Percentiles rank a stretch among this genome's conserved stretches.
These are phyloP conservation scores for Zaprionus ghesquierei DNA, from an alignment of 1,140 invertebrate genomes.

Conservation along the genomic window DNA sequence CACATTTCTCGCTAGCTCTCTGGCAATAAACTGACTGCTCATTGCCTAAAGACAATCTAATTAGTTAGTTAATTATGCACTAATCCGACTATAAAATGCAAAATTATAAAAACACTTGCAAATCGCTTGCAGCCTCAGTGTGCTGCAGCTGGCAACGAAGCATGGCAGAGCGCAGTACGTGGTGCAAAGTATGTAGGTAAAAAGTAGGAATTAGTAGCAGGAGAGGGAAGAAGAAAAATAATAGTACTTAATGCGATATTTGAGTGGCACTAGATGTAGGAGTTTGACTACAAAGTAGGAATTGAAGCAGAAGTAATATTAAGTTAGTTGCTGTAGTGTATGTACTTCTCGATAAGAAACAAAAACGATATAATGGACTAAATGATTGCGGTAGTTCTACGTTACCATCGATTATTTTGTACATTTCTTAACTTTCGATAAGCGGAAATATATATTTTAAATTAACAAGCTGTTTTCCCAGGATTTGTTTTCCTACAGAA, in stretches of 20 bases:
- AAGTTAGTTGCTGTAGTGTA: too few species aligned
- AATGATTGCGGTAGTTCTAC: too few species aligned
- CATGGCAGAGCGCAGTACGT: not conserved
- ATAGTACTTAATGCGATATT: not conserved
- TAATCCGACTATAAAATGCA: slow-evolving; percentile 18
- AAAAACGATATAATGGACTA: too few species aligned
- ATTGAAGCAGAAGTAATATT: not conserved
- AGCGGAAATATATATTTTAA: too few species aligned
- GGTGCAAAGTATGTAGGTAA: not conserved
- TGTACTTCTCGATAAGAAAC: too few species aligned
- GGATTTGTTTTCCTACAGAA: not conserved
- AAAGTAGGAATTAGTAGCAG: not conserved
- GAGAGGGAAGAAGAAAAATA: not conserved
- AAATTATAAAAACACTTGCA: slow-evolving; percentile 19
- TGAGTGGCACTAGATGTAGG: not conserved
- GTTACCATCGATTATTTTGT: too few species aligned
- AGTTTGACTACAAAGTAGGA: not conserved
- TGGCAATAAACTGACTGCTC: not conserved
- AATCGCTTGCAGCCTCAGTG: slow-evolving; percentile 3
- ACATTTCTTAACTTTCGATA: too few species aligned
- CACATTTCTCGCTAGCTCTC: not conserved
- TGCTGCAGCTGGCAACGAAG: slow-evolving; percentile 21
- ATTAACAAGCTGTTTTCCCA: not conserved
- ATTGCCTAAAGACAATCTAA: slow-evolving; percentile 9
- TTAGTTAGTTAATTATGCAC: slow-evolving; percentile 28